Percentiles rank a stretch among this genome's conserved stretches.
phyloP scores from a whole-genome alignment of 2,797 vertebrate genomes.

The Trachurus trachurus region DNA sequence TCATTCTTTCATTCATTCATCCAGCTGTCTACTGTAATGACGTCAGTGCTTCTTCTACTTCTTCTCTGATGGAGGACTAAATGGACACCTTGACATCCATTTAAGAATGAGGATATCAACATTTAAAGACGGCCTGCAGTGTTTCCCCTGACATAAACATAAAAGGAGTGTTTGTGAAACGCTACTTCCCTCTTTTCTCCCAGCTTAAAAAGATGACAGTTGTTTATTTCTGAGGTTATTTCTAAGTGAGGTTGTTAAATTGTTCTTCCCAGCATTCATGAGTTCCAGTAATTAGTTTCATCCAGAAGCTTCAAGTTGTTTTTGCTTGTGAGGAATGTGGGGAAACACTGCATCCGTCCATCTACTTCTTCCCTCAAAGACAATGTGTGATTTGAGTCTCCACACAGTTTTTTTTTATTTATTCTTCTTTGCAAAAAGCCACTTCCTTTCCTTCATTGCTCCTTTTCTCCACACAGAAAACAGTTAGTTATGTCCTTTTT shows the following conservation, averaged over 20 bases:
- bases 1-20: slow-evolving; percentile 55
- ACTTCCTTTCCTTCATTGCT: slow-evolving; percentile 52
- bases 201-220: neutral
- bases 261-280: neutral
- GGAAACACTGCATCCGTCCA: slow-evolving; percentile 50
- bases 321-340: slow-evolving; percentile 6
- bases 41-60: slow-evolving; percentile 28
- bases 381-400: neutral
- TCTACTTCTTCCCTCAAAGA: slow-evolving; percentile 11
- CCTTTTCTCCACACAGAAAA: slow-evolving; percentile 21
- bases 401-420: neutral
- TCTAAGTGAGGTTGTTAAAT: slow-evolving; percentile 4
- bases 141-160: slow-evolving; percentile 36
- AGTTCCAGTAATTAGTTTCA: slow-evolving; percentile 8
- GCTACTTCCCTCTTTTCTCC: neutral
- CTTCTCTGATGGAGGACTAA: slow-evolving; percentile 32
- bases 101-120: slow-evolving; percentile 39
- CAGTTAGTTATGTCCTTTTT: slow-evolving; percentile 13
- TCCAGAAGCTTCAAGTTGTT: slow-evolving; percentile 2
- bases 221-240: neutral
- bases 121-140: slow-evolving; percentile 32
- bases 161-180: slow-evolving; percentile 3
- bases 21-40: slow-evolving; percentile 50
- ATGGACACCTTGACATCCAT: slow-evolving; percentile 43
- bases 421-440: slow-evolving; percentile 17